Base-by-base conservation (phyloP, 2,888 invertebrate genomes). In the Blera fallax region DNA sequence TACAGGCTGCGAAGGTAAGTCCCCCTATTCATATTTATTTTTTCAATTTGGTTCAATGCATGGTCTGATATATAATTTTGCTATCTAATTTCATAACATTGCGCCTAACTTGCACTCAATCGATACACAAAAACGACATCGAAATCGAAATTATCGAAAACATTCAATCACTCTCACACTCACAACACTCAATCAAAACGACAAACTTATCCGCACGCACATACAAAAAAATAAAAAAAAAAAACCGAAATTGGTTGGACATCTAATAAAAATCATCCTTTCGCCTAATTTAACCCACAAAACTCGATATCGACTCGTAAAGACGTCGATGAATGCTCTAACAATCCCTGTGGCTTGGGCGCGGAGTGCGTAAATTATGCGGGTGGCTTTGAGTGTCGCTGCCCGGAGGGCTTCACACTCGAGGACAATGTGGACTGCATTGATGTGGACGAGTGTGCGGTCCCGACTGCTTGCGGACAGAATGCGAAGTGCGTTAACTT, bases 401-500 rank as follows among this genome's bases (percentile, higher is more conserved):
- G 97, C 92, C 93, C 94, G 40, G 90, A 93, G 69, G 97, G 96
- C 87, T 96, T 95, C 93, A 94, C 94, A 87, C 94, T 94, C 73
- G 92, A 93, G 37, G 90, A 91, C 62, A 92, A 93, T 52, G 93
- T 94, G 88, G 94, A 94, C 88, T 96, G 96, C 90, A 91, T 94
- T 90, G 96, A 96, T 92, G 93, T 95, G 91, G 95, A 96, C 92
- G 96, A 96, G 91, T 96, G 96, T 91, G 94, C 94, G 80, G 92
- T 93, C 88, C 90, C 93, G 87, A 94, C 94, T 89, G 93, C 94
- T 90, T 97, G 97, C 91, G 96, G 96, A 87, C 93, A 94, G 89
- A 95, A 96, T 92, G 95, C 96, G 88, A 95, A 95, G 92, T 97
- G 97, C 93, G 94, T 95, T 92, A 97, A 97, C 92, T 94, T 95